phyloP scores from a whole-genome alignment of 2,113 vertebrate species.

The Scomber colias region DNA sequence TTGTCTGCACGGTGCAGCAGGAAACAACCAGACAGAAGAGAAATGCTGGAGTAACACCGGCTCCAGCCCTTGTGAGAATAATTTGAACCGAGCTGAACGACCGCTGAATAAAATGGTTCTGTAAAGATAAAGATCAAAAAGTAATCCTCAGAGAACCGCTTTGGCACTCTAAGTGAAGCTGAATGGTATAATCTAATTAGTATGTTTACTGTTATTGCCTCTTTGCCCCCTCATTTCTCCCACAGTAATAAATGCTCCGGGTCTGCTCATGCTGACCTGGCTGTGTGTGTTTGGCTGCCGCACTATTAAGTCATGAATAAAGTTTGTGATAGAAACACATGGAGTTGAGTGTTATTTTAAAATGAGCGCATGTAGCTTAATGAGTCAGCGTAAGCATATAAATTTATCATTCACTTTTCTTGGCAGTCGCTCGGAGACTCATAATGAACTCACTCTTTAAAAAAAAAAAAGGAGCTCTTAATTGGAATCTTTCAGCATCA shows the following conservation, averaged over 20 bases:
- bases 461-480: slow-evolving; percentile 2
- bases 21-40: background rate
- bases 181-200: slow-evolving; percentile 60
- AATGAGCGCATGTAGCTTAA: slow-evolving; percentile 46
- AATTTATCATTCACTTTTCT: slow-evolving; percentile 40
- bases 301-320: slow-evolving; percentile 19
- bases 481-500: slow-evolving; percentile 24
- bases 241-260: slow-evolving; percentile 21
- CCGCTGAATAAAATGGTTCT: slow-evolving; percentile 32
- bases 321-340: slow-evolving; percentile 32
- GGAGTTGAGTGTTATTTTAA: slow-evolving; percentile 19
- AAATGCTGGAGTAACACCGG: slow-evolving; percentile 5
- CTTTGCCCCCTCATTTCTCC: slow-evolving; percentile 41
- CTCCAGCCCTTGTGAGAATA: background rate
- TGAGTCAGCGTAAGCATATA: slow-evolving; percentile 26
- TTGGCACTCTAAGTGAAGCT: slow-evolving; percentile 33
- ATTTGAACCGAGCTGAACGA: slow-evolving; percentile 26
- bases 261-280: slow-evolving; percentile 4
- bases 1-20: slow-evolving; percentile 5
- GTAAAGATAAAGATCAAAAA: slow-evolving; percentile 46
- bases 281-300: background rate
- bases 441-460: slow-evolving; percentile 35
- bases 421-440: slow-evolving; percentile 32
- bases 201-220: slow-evolving; percentile 53
- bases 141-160: slow-evolving; percentile 28